A percentile compares a stretch with the other conserved stretches of the same genome.
Evolutionary conservation across 2,888 invertebrate genomes (phyloP).

Genomic region (Chironomus riparius): DNA sequence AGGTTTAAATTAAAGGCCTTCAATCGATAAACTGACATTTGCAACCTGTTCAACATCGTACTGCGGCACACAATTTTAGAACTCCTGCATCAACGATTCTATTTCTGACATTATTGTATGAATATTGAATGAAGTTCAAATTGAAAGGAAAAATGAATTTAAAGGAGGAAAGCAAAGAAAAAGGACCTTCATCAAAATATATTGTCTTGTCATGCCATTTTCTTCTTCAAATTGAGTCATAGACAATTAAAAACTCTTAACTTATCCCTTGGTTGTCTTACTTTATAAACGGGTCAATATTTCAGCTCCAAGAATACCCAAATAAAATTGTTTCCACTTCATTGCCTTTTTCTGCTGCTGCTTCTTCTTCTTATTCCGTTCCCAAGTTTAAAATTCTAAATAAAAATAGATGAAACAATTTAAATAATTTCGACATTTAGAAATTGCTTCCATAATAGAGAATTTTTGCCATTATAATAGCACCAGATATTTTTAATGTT

Average conservation of each 20-base stretch:
- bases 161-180: not conserved
- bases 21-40: too few relatives aligned
- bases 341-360: too few relatives aligned
- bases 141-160: not conserved
- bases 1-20: too few relatives aligned
- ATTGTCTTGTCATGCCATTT: not conserved
- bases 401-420: not conserved
- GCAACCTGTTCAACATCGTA: too few relatives aligned
- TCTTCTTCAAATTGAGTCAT: not conserved
- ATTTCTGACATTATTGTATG: too few relatives aligned
- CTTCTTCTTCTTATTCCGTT: not conserved
- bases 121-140: not conserved
- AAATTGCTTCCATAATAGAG: not conserved
- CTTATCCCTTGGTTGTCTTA: not conserved
- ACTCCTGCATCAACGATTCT: too few relatives aligned
- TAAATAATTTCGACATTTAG: slow-evolving; percentile 3
- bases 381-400: not conserved
- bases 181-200: slow-evolving; percentile 2
- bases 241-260: not conserved
- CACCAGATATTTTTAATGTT: slow-evolving; percentile 21
- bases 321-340: not conserved
- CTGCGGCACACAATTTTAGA: too few relatives aligned
- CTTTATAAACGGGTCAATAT: not conserved
- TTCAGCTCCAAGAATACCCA: not conserved
- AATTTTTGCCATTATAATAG: not conserved